phyloP scores from a whole-genome alignment of 2,797 vertebrate genomes.

The Phataginus tetradactyla region DNA sequence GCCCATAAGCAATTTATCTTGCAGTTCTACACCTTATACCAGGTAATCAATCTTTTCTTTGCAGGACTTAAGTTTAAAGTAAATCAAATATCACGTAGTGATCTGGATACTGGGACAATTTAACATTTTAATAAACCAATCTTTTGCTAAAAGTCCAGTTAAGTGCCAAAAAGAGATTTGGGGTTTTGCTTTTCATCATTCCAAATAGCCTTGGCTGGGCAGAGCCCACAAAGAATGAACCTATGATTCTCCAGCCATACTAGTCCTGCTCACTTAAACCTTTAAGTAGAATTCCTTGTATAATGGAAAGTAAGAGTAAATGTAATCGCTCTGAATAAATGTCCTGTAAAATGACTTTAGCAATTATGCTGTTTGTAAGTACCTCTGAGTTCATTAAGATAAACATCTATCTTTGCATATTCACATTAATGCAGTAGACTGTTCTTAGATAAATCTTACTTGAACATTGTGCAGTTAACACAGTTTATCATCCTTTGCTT shows the following conservation, averaged over 20 bases:
- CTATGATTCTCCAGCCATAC: background rate
- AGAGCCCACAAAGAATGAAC: background rate
- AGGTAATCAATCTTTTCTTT: background rate
- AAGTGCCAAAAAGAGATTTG: background rate
- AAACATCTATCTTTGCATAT: constrained; percentile 85
- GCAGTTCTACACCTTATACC: background rate
- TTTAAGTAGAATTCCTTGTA: constrained; percentile 69
- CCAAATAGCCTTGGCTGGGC: background rate
- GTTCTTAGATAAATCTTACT: constrained; percentile 78
- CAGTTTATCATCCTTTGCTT: constrained; percentile 66
- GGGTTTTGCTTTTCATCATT: background rate
- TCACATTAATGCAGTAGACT: constrained; percentile 83
- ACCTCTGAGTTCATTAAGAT: constrained; percentile 84
- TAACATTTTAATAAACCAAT: background rate
- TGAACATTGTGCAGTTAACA: constrained; percentile 56
- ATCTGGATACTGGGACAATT: background rate
- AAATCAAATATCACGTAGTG: background rate
- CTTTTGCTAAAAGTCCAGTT: background rate
- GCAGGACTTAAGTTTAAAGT: background rate
- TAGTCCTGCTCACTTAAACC: constrained; percentile 70
- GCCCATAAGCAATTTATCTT: background rate
- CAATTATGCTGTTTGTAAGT: constrained; percentile 83
- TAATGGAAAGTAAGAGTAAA: constrained; percentile 82
- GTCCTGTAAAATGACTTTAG: constrained; percentile 82
- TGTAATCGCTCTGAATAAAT: constrained; percentile 83